Evolutionary conservation across 2,113 vertebrate species (phyloP), one percentile per base, ranked within the genome.

Genomic region (Oriolus oriolus): DNA sequence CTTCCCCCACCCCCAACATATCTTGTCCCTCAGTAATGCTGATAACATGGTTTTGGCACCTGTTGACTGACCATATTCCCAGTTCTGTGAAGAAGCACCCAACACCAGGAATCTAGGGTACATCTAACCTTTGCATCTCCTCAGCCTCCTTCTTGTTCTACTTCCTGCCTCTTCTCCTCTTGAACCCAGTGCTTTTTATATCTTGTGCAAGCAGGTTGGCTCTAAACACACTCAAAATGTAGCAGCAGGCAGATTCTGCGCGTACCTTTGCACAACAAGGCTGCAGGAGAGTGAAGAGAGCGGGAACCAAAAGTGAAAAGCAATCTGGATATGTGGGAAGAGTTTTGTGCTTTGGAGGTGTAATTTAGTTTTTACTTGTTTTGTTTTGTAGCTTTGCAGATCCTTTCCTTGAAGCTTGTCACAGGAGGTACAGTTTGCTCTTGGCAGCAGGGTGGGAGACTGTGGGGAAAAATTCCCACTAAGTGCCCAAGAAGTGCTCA

Each of bases 401-500:
- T 80, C 61, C 37, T 54, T 64, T 80, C 66, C 57, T 94, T 82
- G 75, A 74, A 81, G 54, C 45, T 77, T 88, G 66, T 54, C 73
- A 41, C 68, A 76, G 7, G 4, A 86, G 68, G 33, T 66, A 54
- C 45, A 26, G 57, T 68, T 75, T 76, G 77, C 83, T 87, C 59
- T 84, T 94, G 83, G 53, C 78, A 92, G 78, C 69, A 41, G 8
- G 2, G 44, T 26, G 37, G 27, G 66, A 87, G 66, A 21, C 76
- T 47, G n/a, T n/a, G 64, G 28, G 71, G 64, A 65, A 85, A 52
- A 82, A 94, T 92, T 94, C 77, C 76, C 5, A 3, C 54, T n/a
- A 41, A 94, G 76, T 21, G 45, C 84, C 39, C 82, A 74, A 86
- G 80, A 96, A 97, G 77, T 56, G 65, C 84, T 96, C 82, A 89